Percentiles rank a stretch among this genome's conserved stretches.
Conservation (phyloP, 2,797 vertebrate species). For the Crenuchus spilurus region DNA sequence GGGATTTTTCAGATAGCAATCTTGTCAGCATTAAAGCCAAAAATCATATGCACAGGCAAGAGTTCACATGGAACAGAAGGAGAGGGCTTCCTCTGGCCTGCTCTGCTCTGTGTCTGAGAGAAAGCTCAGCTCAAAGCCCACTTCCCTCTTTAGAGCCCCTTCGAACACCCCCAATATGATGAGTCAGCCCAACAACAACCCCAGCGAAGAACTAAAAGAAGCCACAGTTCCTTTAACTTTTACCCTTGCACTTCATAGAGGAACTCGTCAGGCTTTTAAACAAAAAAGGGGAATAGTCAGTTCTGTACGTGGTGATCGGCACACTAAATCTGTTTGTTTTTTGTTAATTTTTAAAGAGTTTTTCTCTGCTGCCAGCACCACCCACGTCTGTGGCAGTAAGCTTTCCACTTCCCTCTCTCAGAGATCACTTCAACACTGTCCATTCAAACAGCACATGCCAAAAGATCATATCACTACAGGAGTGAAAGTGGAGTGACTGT, state of each 20-base stretch:
- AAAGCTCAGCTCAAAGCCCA: constrained; percentile 61
- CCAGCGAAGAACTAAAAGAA: constrained; percentile 30
- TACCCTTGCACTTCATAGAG: constrained; percentile 9
- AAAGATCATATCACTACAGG: constrained; percentile 40
- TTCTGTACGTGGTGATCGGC: not conserved
- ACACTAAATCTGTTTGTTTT: not conserved
- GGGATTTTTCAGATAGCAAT: not conserved
- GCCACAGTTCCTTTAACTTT: constrained; percentile 10
- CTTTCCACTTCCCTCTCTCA: constrained; percentile 11
- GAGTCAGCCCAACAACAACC: constrained; percentile 61
- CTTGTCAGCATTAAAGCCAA: constrained; percentile 9
- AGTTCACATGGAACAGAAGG: constrained; percentile 36
- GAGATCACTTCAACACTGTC: constrained; percentile 34
- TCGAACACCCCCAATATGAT: constrained; percentile 64
- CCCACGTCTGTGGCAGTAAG: constrained; percentile 32
- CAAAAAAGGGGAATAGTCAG: not conserved
- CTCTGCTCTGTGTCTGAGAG: constrained; percentile 41
- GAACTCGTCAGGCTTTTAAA: constrained; percentile 18
- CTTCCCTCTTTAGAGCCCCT: constrained; percentile 72
- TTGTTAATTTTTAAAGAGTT: constrained; percentile 12
- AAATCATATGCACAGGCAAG: constrained; percentile 24
- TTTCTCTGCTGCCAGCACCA: constrained; percentile 24
- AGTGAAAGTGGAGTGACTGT: constrained; percentile 38
- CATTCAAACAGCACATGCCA: constrained; percentile 37
- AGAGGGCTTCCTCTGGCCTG: constrained; percentile 64